Evolutionary conservation across 2,797 vertebrate species (phyloP), one percentile per base, ranked within the genome.

Genomic region (Takifugu rubripes): DNA sequence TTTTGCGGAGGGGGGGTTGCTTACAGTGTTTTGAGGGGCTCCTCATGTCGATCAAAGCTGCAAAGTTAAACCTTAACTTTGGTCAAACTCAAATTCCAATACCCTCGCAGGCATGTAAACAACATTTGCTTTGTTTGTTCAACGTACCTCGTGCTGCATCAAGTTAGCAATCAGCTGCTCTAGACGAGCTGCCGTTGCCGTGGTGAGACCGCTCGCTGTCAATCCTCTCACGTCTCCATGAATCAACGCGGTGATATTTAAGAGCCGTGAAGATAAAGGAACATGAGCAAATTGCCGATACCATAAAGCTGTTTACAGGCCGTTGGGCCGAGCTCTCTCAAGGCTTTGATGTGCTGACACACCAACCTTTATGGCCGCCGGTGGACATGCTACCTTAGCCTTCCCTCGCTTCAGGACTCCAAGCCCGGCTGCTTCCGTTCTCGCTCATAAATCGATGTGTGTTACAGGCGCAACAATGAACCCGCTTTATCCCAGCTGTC

Each of bases 281-380:
- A 72, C 78, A 76, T 47, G 78, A 77, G 68, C 75, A 83, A 86
- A 86, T 77, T 66, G 56, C 79, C 82, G 84, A 85, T 78, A 83
- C 77, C 73, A 24, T 62, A 65, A 82, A 82, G 80, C 64, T 68
- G 89, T 94, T 95, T 94, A 92, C 90, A 87, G 88, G 89, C 88
- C 90, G 88, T 79, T 88, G 89, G 90, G 91, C 86, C 87, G 70
- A 78, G 87, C 86, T 91, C 91, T 92, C 91, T 80, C 67, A 81
- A 84, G 78, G 21, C 90, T 96, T 96, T 95, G 94, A 96, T 94
- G 93, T 94, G 70, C 81, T 89, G 83, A 91, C 91, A 81, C 62
- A 87, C 89, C 70, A 78, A 93, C 90, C 92, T 93, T 92, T 91
- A 91, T 87, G 89, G 87, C 91, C 67, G 89, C 91, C 86, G 89